Conservation (phyloP, 2,113 vertebrate genomes). For the Seriola aureovittata region DNA sequence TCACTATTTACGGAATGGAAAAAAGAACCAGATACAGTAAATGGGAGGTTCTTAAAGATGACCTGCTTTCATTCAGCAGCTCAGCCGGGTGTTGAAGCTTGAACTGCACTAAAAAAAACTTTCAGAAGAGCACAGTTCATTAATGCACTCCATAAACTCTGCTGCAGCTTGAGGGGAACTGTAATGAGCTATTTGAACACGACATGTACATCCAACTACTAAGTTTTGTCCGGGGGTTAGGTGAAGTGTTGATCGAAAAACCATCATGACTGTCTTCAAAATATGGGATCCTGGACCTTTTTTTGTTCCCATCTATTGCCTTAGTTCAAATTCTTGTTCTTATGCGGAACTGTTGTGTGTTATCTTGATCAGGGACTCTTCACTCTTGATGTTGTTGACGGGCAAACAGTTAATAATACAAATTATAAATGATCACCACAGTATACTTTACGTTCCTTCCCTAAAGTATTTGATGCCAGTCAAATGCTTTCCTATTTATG, state of each 20-base stretch:
- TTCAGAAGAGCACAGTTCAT: background rate
- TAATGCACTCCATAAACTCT: background rate
- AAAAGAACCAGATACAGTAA: slow-evolving; percentile 2
- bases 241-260: too few relatives aligned
- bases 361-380: too few relatives aligned
- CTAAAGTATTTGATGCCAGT: background rate
- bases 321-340: too few relatives aligned
- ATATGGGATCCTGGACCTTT: too few relatives aligned
- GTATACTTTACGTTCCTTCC: background rate
- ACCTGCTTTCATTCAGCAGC: background rate
- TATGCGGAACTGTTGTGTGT: too few relatives aligned
- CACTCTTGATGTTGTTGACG: too few relatives aligned
- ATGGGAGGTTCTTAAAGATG: background rate
- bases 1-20: background rate
- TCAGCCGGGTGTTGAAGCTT: background rate
- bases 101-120: background rate
- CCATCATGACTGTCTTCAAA: too few relatives aligned
- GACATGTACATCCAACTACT: background rate
- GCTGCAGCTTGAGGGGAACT: background rate
- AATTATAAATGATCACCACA: background rate
- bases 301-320: too few relatives aligned
- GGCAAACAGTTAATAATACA: too few relatives aligned
- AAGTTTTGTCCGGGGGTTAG: background rate
- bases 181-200: background rate
- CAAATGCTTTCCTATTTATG: background rate